Base-by-base conservation (phyloP, 2,888 invertebrate genomes). In the Biston stratarius region DNA sequence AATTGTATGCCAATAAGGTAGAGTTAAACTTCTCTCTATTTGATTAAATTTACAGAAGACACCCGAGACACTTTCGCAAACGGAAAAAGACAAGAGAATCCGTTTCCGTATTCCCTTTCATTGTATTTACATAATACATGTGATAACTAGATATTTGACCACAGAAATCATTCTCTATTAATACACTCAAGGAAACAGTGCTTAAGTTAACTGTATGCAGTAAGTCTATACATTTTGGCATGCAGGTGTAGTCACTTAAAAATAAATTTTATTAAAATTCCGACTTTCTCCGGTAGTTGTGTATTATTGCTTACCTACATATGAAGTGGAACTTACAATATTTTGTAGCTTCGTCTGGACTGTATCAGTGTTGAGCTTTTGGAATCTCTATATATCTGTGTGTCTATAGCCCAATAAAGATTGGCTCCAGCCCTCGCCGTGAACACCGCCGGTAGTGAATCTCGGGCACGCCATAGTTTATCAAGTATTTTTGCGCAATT, bases 401-500 rank as follows among this genome's bases (percentile, higher is more conserved):
- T 24, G 24, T 24, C 24, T 24, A 24, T 24, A 24, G 24, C 24
- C 38, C 49, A 60, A 63, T 51, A 63, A 12, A 60, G 55, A 62
- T 67, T 59, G 67, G 49, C 61, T 60, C 47, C n/a, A 15, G 47
- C 44, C 36, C 14, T 52, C 52, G 8, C 60, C 66, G 61, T 58
- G 51, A 67, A 56, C 55, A 24, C 55, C 49, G 45, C 45, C 63
- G 60, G 24, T 56, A 61, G 45, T 63, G 63, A 64, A 63, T 68
- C 63, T 68, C 67, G 42, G 7, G 10, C 60, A 40, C 56, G 60
- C 51, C 63, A 63, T 64, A 68, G 60, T 68, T 68, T 63, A 64
- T 68, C 67, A 68, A 68, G 63, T 68, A 68, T 68, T 64, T 67
- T 64, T 68, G 67, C 60, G 56, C 56, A 68, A 64, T 64, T 68